Evolutionary conservation across 2,797 vertebrate genomes (phyloP).

Genomic region (Manis pentadactyla): DNA sequence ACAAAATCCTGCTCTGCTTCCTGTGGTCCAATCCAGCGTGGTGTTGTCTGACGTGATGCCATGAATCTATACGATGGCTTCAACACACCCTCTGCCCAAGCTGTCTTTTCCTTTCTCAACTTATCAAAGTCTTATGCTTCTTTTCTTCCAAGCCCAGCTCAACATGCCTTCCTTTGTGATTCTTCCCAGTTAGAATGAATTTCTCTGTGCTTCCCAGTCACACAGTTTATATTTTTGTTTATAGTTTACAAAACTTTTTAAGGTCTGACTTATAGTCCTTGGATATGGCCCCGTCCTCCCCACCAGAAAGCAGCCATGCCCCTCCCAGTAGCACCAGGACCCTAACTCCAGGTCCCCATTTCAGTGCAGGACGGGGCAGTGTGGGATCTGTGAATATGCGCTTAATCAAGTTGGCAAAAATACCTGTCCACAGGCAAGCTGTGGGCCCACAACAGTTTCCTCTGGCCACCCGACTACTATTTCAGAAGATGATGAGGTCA

Average conservation of each 20-base stretch:
- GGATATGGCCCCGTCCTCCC: neutral
- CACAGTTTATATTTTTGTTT: neutral
- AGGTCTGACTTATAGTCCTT: neutral
- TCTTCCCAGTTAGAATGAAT: neutral
- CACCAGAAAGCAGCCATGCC: neutral
- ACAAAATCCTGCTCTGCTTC: neutral
- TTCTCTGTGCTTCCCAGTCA: neutral
- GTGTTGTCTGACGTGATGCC: neutral
- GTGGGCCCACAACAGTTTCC: neutral
- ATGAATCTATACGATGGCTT: fast-evolving
- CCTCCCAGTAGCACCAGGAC: neutral
- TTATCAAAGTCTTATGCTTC: neutral
- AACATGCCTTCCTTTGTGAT: neutral
- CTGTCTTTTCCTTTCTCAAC: neutral
- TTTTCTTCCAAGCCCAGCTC: neutral
- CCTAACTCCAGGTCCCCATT: neutral
- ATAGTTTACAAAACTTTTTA: neutral
- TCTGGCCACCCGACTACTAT: slow-evolving; percentile 28
- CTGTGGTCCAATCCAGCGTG: neutral
- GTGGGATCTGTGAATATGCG: neutral
- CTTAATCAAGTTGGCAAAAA: neutral
- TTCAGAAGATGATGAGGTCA: slow-evolving; percentile 19
- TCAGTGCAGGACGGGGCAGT: neutral
- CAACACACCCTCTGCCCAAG: neutral
- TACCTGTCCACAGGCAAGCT: neutral